Evolutionary conservation across 92 coral and sea anemone species (phyloP).

Genomic region (Bergia sp.): DNA sequence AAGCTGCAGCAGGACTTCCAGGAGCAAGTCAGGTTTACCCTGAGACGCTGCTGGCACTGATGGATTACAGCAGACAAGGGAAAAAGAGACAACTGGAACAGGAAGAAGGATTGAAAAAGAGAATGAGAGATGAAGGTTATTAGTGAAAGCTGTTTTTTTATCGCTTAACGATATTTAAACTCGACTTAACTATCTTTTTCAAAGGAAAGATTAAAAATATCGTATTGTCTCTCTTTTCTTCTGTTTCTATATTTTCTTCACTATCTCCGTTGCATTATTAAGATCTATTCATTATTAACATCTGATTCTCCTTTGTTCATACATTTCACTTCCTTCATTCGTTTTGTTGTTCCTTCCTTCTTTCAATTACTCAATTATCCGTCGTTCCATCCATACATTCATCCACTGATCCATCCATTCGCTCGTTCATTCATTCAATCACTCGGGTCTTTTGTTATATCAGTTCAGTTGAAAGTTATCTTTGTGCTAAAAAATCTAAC

Average conservation of each 20-base stretch:
- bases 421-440: neutral
- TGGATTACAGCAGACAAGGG: slow-evolving; percentile 84
- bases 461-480: too few relatives aligned
- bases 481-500: too few relatives aligned
- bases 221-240: too few relatives aligned
- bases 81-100: slow-evolving; percentile 59
- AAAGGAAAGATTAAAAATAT: too few relatives aligned
- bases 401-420: neutral
- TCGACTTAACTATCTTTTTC: too few relatives aligned
- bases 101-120: slow-evolving; percentile 61
- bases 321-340: neutral
- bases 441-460: neutral
- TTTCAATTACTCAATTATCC: neutral
- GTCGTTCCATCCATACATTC: neutral
- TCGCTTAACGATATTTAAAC: too few relatives aligned
- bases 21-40: slow-evolving; percentile 61
- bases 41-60: slow-evolving; percentile 76
- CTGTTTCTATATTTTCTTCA: too few relatives aligned
- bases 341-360: neutral
- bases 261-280: too few relatives aligned
- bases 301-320: too few relatives aligned
- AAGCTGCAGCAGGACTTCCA: slow-evolving; percentile 64
- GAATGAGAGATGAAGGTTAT: slow-evolving; percentile 77
- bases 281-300: too few relatives aligned
- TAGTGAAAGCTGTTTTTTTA: too few relatives aligned